Evolutionary conservation across 2,113 vertebrate genomes (phyloP), one percentile per base, ranked within the genome.

Genomic region (Recurvirostra avosetta): DNA sequence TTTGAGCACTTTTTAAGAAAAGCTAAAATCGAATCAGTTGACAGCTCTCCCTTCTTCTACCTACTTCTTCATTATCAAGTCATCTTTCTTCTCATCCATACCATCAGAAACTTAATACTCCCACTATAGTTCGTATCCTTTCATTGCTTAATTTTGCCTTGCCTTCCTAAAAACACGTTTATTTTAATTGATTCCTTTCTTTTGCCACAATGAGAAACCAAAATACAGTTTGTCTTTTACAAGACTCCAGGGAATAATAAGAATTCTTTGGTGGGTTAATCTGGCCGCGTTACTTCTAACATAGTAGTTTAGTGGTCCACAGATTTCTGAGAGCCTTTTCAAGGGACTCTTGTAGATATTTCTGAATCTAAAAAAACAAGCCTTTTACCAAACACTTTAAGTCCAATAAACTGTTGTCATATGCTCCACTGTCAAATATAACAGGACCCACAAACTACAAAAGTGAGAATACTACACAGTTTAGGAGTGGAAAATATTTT

Each of bases 61-160:
- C 1, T 45, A 12, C 10, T 43, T 3, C 5, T 40, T 36, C 14
- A 43, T n/a, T 55, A 38, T 11, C 26, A 45, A 74, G 41, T 58
- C 7, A 63, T 59, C 7, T 63, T 82, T 67, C 32, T 75, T 5
- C 7, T 78, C 18, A 56, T 41, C 7, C 4, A 19, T 47, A 41
- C 6, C 6, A 43, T 52, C 36, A 65, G 18, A 84, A 89, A 36
- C 14, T 38, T 27, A 43, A 19, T 49, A 47, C 49, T 79, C 5
- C 12, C 40, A 21, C 13, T 56, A 15, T 8, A 52, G 15, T 27
- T 56, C 0, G 0, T 55, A 45, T 16, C 23, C 2, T 76, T 76
- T 88, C 20, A 70, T 9, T 1, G 2, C 6, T 56, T 12, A 0
- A 26, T 71, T 83, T 36, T 59, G 12, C 11, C 8, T 58, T 0